Evolutionary conservation across 2,888 invertebrate genomes (phyloP).

Genomic region (Chrysolina haemoptera): DNA sequence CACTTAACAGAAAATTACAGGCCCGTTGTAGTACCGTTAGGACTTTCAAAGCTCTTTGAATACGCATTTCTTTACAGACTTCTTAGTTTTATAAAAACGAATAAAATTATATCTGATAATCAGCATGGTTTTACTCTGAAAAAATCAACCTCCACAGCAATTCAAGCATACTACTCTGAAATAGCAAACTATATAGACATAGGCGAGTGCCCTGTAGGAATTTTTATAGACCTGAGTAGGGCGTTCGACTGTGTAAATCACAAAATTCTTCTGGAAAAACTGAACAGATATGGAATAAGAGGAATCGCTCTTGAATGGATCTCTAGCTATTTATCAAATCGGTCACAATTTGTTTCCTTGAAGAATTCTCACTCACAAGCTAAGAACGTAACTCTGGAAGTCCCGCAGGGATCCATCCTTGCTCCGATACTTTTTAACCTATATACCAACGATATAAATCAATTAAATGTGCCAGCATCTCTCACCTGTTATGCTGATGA

Average conservation of each 20-base stretch:
- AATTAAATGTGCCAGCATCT: too few relatives aligned
- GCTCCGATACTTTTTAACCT: constrained; percentile 5
- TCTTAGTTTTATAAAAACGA: constrained; percentile 16
- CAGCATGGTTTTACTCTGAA: constrained; percentile 6
- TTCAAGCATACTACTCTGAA: constrained; percentile 12
- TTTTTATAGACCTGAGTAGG: constrained; percentile 31
- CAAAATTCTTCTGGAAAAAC: neutral
- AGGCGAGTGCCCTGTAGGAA: constrained; percentile 30
- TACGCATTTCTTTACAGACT: constrained; percentile 19
- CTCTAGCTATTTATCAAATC: neutral
- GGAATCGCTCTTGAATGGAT: constrained; percentile 25
- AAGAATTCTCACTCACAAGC: constrained; percentile 11
- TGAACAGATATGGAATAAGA: constrained; percentile 22
- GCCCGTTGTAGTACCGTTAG: constrained; percentile 15
- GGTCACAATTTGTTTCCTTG: constrained; percentile 15
- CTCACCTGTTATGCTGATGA: too few relatives aligned
- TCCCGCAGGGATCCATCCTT: constrained; percentile 5
- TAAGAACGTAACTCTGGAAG: constrained; percentile 1
- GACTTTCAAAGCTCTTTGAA: constrained; percentile 14
- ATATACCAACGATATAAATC: too few relatives aligned
- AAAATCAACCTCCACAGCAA: constrained; percentile 21
- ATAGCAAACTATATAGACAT: neutral
- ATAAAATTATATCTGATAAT: constrained; percentile 19
- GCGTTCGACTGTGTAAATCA: constrained; percentile 20
- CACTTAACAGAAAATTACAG: neutral